Base-by-base conservation (phyloP, 2,113 vertebrate genomes). In the Campylomormyrus tamandua region DNA sequence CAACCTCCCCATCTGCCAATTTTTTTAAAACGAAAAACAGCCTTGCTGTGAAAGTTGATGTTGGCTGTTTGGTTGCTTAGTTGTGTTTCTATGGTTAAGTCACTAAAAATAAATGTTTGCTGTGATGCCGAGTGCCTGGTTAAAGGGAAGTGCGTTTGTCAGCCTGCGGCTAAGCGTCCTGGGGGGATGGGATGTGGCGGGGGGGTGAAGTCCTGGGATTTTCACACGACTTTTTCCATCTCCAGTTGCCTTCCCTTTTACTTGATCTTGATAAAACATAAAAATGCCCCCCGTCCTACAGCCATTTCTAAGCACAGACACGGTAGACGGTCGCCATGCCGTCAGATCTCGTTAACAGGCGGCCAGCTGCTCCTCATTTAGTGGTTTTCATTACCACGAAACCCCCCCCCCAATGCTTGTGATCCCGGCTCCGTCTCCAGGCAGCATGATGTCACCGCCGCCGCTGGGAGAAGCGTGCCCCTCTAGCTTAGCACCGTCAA, bases 31-130 rank as follows among this genome's bases (percentile, higher is more conserved):
- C 85, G 6, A 87, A 85, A 62, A 27, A 5, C 80, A 24, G 53
- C 17, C 8, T 13, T 46, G 50, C 83, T 39, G 17, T 9, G 21
- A 83, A 85, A 77, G 39, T 45, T 62, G 52, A 46, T 89, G 77
- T 85, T 27, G 35, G 13, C 52, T 19, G 48, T 83, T 89, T 56
- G 35, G 77, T 45, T 83, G 74, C 48, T 80, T 80, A 31, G 31
- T 53, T 80, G 70, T 52, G 70, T 83, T 89, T 89, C 88, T 74
- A 89, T 49, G 66, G 88, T 52, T 80, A 89, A 74, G 27, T 66
- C 42, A n/a, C 39, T 88, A 46, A 88, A 88, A 62, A 88, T 49
- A 74, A 49, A 87, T 9, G 11, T 6, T 56, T 87, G 50, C 31
- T 15, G 85, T 49, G n/a, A 35, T 39, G 50, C 31, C 45, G 49